These are phyloP conservation scores for Orchestia grillus DNA, from an alignment of 1,140 invertebrate species.

Conservation along the genomic window DNA sequence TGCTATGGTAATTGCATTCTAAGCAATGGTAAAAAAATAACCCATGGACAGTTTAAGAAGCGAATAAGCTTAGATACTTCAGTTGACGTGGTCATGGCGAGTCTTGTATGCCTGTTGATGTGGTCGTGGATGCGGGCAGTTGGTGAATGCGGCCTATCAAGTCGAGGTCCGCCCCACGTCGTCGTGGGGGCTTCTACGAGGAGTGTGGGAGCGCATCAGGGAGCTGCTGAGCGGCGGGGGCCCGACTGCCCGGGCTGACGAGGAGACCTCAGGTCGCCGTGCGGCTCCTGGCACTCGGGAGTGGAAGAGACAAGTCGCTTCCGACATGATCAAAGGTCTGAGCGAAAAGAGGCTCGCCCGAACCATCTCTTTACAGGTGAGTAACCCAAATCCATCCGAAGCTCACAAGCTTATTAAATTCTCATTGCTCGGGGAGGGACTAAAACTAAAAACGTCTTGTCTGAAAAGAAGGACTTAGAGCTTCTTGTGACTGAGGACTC, in stretches of 20 bases:
- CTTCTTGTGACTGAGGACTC: no score
- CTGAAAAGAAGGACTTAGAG: no score
- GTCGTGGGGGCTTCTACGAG: conserved; percentile 81
- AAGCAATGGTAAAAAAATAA: no score
- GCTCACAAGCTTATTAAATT: neutral
- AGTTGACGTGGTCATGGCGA: neutral
- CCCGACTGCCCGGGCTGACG: conserved; percentile 76
- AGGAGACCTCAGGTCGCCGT: conserved; percentile 73
- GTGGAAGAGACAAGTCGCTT: conserved; percentile 83
- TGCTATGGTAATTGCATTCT: no score
- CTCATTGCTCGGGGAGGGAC: neutral
- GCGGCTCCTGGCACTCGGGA: conserved; percentile 67
- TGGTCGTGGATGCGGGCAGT: conserved; percentile 71
- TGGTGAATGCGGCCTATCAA: conserved; percentile 84
- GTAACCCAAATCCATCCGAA: neutral
- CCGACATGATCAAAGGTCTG: conserved; percentile 82
- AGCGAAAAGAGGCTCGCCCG: conserved; percentile 81
- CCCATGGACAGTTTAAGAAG: neutral
- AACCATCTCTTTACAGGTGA: conserved; percentile 82
- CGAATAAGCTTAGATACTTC: neutral
- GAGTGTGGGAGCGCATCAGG: conserved; percentile 83
- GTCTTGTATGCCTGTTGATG: neutral
- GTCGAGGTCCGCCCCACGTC: conserved; percentile 86
- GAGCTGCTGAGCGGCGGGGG: conserved; percentile 75
- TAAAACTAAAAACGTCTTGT: no score